These are phyloP conservation scores for Eilema sororculum DNA, from an alignment of 2,888 invertebrate genomes.

Conservation along the genomic window DNA sequence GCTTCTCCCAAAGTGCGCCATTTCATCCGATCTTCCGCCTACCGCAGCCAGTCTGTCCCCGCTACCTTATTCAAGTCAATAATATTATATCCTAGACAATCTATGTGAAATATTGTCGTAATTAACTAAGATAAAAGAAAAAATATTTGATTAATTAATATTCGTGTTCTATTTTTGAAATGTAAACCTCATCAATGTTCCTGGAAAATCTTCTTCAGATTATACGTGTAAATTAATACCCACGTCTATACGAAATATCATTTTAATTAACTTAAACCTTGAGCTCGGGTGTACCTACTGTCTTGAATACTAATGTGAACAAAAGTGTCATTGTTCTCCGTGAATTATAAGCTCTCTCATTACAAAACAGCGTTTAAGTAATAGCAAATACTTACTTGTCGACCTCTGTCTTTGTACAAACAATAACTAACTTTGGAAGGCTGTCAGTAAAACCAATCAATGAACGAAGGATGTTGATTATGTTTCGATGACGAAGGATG, in stretches of 20 bases:
- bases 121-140: no score
- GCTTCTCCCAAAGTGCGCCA: no score
- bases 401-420: conserved; percentile 5
- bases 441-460: conserved; percentile 1
- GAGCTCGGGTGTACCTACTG: conserved; percentile 9
- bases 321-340: conserved; percentile 22
- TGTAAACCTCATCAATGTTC: not conserved
- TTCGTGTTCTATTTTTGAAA: not conserved
- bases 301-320: conserved; percentile 24
- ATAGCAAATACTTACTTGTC: conserved; percentile 11
- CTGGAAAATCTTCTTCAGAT: not conserved
- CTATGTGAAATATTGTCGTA: not conserved
- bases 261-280: conserved; percentile 27
- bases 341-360: conserved; percentile 24
- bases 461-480: not conserved
- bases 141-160: not conserved
- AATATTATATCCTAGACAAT: not conserved
- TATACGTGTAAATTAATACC: not conserved
- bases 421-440: not conserved
- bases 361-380: conserved; percentile 17
- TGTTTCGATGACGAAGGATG: not conserved
- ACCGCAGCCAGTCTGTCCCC: no score
- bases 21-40: no score
- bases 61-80: not conserved
- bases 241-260: conserved; percentile 26